Percentiles rank a stretch among this genome's conserved stretches.
phyloP scores from a whole-genome alignment of 2,888 invertebrate genomes.

The Embidobia sp. region DNA sequence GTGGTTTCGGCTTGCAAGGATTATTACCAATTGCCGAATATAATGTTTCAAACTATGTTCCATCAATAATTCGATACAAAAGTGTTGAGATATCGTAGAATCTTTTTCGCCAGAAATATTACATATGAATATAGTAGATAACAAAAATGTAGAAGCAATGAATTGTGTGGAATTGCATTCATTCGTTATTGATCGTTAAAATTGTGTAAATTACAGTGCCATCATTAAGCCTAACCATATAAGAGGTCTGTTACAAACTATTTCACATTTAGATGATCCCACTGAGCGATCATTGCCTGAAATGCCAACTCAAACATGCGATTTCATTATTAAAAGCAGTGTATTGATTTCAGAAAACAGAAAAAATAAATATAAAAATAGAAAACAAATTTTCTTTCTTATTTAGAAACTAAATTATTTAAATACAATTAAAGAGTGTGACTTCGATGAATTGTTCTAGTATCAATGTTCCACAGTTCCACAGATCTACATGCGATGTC shows the following conservation, averaged over 20 bases:
- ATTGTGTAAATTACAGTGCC: conserved; percentile 64
- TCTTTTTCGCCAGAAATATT: neutral
- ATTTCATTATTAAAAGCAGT: conserved; percentile 13
- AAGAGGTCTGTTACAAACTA: conserved; percentile 14
- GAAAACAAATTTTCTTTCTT: too few relatives aligned
- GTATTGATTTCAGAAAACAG: too few relatives aligned
- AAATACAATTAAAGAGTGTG: too few relatives aligned
- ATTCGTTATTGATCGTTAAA: conserved; percentile 56
- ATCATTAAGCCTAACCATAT: conserved; percentile 42
- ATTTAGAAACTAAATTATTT: too few relatives aligned
- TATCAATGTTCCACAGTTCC: conserved; percentile 25
- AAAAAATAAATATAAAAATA: neutral
- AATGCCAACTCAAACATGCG: conserved; percentile 46
- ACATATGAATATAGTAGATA: conserved; percentile 5
- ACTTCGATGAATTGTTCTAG: conserved; percentile 31
- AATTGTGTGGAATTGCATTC: conserved; percentile 47
- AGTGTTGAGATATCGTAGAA: too few relatives aligned
- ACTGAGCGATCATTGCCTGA: conserved; percentile 33
- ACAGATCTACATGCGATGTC: conserved; percentile 8
- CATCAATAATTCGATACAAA: too few relatives aligned
- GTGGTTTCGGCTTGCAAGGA: too few relatives aligned
- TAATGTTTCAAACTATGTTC: too few relatives aligned
- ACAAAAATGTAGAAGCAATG: conserved; percentile 38
- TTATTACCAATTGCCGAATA: too few relatives aligned
- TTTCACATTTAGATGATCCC: conserved; percentile 45